Conservation (phyloP, 2,113 vertebrate species). For the Lucifuga dentata region DNA sequence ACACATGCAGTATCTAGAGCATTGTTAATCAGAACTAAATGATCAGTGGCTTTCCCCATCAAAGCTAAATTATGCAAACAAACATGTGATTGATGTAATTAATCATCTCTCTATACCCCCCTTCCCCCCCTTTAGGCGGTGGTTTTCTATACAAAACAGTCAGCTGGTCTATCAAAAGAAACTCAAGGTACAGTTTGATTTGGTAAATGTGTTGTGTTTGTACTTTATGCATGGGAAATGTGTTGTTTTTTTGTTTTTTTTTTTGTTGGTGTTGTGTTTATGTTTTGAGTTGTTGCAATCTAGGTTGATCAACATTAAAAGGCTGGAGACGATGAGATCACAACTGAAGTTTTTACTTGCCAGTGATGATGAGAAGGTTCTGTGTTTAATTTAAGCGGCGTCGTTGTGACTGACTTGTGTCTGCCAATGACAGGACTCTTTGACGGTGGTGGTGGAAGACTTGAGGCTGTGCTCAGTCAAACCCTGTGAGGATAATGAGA, state of each 20-base stretch:
- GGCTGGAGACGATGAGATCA: no score
- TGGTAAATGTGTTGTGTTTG: background rate
- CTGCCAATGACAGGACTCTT: conserved; percentile 85
- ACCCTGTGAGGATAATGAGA: conserved; percentile 95
- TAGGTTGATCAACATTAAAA: no score
- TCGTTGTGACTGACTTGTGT: conserved; percentile 4
- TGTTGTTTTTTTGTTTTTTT: no score
- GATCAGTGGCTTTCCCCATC: background rate
- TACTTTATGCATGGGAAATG: background rate
- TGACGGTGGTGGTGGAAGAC: conserved; percentile 98
- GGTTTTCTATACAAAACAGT: conserved; percentile 99
- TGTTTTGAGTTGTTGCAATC: no score
- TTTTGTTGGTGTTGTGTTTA: no score
- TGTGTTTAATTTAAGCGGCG: background rate
- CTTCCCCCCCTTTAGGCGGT: conserved; percentile 85
- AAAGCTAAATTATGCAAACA: background rate
- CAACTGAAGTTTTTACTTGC: no score
- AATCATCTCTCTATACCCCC: background rate
- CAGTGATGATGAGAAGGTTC: background rate
- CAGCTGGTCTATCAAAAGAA: conserved; percentile 99
- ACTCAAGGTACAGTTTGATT: conserved; percentile 87
- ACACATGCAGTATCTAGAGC: no score
- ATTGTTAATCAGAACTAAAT: no score
- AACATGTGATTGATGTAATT: conserved; percentile 24
- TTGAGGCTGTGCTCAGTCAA: conserved; percentile 95